Conservation (phyloP, 2,797 vertebrate genomes). For the Petrocephalus schoutedeni region DNA sequence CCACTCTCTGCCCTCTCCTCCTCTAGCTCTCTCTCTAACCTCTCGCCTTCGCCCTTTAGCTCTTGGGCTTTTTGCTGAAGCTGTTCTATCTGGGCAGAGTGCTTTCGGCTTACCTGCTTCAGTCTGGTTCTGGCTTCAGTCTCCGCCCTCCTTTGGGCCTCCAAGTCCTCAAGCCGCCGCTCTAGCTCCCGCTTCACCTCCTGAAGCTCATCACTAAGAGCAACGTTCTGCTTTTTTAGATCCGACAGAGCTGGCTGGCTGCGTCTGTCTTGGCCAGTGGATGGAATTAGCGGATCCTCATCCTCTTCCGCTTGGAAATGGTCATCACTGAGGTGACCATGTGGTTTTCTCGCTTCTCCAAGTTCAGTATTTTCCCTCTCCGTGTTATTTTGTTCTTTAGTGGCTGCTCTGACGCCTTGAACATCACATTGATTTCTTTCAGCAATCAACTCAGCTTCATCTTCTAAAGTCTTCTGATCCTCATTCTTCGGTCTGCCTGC, state of each 20-base stretch:
- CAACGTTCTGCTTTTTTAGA: conserved; percentile 54
- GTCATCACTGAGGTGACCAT: conserved; percentile 14
- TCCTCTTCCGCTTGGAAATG: conserved; percentile 8
- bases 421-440: background rate
- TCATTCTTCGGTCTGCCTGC: conserved; percentile 21
- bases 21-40: conserved; percentile 51
- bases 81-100: conserved; percentile 46
- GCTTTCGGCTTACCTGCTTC: conserved; percentile 66
- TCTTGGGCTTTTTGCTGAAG: conserved; percentile 52
- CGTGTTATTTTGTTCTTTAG: background rate
- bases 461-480: conserved; percentile 30
- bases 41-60: conserved; percentile 35
- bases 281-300: background rate
- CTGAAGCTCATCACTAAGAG: conserved; percentile 56
- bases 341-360: background rate
- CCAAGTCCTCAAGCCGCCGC: conserved; percentile 63
- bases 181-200: conserved; percentile 61
- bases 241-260: conserved; percentile 30
- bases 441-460: background rate
- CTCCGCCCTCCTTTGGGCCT: conserved; percentile 59
- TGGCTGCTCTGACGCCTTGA: background rate
- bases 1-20: conserved; percentile 52
- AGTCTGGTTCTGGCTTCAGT: conserved; percentile 61
- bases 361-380: background rate
- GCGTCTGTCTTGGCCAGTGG: background rate